Conservation (phyloP, 2,797 vertebrate genomes). For the Graptemys geographica region DNA sequence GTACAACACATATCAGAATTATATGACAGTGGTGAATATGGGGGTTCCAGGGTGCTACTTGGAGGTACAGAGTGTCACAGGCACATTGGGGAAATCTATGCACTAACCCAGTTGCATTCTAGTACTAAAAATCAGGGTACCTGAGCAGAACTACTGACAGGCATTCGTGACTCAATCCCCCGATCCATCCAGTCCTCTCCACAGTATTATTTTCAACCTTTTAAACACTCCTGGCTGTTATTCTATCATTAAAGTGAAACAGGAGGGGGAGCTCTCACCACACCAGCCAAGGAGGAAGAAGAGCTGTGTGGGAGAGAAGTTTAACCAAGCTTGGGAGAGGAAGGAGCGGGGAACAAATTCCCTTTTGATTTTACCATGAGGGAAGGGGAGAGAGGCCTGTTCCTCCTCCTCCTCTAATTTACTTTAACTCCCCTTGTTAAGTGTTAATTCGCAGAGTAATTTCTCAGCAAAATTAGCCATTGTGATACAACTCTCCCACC, state of each 20-base stretch:
- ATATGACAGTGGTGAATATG: too few relatives aligned
- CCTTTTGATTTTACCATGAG: background rate
- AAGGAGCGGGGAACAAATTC: accelerated
- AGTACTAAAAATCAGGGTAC: accelerated
- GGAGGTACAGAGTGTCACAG: too few relatives aligned
- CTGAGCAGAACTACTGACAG: accelerated
- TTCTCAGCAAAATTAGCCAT: accelerated
- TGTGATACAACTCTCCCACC: background rate
- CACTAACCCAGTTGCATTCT: accelerated
- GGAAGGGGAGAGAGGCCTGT: background rate
- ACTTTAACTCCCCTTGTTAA: accelerated
- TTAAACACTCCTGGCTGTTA: background rate
- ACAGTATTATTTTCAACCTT: background rate
- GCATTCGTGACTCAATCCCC: accelerated
- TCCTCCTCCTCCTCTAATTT: accelerated
- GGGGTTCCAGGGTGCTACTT: too few relatives aligned
- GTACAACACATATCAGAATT: too few relatives aligned
- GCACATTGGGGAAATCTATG: background rate
- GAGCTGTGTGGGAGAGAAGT: background rate
- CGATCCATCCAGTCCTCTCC: accelerated
- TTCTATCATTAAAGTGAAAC: background rate
- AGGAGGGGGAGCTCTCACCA: slow-evolving; percentile 61
- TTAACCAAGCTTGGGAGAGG: accelerated
- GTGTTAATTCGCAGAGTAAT: accelerated
- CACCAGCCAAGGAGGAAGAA: background rate